phyloP scores from a whole-genome alignment of 2,113 vertebrate species.

The Zosterops lateralis region DNA sequence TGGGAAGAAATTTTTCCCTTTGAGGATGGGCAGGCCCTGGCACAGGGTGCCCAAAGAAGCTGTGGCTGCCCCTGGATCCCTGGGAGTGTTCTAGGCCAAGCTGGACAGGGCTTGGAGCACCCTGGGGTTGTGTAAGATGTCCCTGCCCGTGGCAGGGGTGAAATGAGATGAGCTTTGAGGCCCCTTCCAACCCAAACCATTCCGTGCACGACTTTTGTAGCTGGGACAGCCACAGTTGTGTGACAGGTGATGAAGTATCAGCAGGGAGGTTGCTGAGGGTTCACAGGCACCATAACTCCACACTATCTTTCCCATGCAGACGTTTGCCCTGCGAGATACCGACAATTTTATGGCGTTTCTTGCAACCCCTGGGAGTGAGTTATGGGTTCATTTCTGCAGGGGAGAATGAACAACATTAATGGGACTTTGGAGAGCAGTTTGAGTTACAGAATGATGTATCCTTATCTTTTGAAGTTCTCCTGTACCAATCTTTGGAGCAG shows the following conservation, averaged over 20 bases:
- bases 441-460: conserved; percentile 19
- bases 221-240: neutral
- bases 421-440: conserved; percentile 27
- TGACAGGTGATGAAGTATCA: conserved; percentile 64
- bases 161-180: rapidly evolving
- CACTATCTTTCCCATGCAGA: conserved; percentile 60
- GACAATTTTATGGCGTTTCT: conserved; percentile 12
- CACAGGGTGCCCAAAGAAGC: neutral
- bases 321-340: conserved; percentile 24
- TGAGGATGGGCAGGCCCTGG: neutral
- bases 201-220: neutral
- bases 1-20: rapidly evolving
- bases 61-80: neutral
- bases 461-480: conserved; percentile 27
- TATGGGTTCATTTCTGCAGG: conserved; percentile 43
- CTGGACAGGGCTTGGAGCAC: rapidly evolving
- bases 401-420: conserved; percentile 28
- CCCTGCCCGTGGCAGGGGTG: neutral
- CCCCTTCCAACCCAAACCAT: neutral
- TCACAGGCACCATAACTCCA: conserved; percentile 62
- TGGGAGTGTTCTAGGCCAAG: rapidly evolving
- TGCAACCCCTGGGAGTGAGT: conserved; percentile 36
- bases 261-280: conserved; percentile 3
- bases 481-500: conserved; percentile 21
- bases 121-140: neutral